Evolutionary conservation across 2,113 vertebrate species (phyloP).

Genomic region (Meriones unguiculatus): DNA sequence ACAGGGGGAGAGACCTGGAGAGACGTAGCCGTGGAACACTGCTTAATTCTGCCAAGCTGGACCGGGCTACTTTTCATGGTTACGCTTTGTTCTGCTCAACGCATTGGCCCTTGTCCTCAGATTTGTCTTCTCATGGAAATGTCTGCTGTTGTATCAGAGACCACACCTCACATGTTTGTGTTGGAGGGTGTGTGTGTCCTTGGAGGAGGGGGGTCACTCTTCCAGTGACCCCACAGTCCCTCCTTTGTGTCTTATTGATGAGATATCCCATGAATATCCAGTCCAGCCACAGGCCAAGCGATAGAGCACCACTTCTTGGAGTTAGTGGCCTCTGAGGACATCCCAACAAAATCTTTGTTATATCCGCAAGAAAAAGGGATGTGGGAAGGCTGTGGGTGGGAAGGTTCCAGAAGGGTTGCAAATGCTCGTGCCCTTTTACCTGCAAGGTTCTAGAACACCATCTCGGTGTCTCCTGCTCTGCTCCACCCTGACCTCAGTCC

Average conservation of each 20-base stretch:
- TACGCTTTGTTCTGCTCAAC: neutral
- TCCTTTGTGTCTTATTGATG: neutral
- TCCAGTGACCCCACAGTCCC: neutral
- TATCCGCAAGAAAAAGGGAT: neutral
- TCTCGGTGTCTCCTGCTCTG: neutral
- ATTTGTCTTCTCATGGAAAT: slow-evolving; percentile 38
- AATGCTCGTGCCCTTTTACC: neutral
- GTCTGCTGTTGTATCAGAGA: neutral
- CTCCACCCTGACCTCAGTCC: accelerated
- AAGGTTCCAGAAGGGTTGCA: neutral
- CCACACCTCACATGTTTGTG: neutral
- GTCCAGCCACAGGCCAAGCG: neutral
- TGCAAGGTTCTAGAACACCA: neutral
- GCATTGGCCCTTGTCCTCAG: neutral
- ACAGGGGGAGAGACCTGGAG: neutral
- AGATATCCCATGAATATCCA: neutral
- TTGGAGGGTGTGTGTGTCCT: neutral
- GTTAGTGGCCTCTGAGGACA: neutral
- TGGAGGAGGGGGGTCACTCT: neutral
- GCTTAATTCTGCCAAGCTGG: neutral
- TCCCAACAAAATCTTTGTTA: neutral
- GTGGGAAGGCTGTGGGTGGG: neutral
- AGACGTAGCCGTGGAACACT: neutral
- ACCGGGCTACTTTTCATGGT: neutral
- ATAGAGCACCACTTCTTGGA: neutral